Evolutionary conservation across 2,797 vertebrate species (phyloP).

Genomic region (Falco naumanni): DNA sequence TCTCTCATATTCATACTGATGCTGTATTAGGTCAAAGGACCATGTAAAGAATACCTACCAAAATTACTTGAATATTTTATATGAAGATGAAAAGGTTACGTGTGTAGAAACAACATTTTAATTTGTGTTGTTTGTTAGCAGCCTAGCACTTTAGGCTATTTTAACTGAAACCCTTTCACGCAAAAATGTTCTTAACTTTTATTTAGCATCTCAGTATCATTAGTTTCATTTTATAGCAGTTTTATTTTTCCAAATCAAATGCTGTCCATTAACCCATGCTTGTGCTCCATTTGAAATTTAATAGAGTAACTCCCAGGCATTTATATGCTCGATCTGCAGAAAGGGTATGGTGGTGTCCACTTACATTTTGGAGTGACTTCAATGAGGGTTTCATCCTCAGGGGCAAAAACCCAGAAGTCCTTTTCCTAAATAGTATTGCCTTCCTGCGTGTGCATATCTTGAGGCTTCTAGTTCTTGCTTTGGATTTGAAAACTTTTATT

Average conservation of each 20-base stretch:
- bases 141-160: not conserved
- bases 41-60: not conserved
- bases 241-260: not conserved
- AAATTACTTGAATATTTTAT: not conserved
- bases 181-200: not conserved
- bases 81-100: not conserved
- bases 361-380: not conserved
- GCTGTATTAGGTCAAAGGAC: not conserved
- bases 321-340: not conserved
- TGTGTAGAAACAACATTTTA: not conserved
- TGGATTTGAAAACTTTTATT: not conserved
- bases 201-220: not conserved
- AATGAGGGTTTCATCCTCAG: not conserved
- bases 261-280: not conserved
- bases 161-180: not conserved
- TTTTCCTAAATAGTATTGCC: not conserved
- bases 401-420: fast-evolving
- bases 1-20: not conserved
- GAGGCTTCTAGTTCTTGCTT: not conserved
- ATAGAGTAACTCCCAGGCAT: not conserved
- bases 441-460: not conserved
- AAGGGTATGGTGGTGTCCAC: not conserved
- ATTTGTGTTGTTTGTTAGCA: not conserved
- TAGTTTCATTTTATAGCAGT: not conserved
- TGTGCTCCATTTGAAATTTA: not conserved